Evolutionary conservation across 2,888 invertebrate species (phyloP).

Genomic region (Luperina testacea): DNA sequence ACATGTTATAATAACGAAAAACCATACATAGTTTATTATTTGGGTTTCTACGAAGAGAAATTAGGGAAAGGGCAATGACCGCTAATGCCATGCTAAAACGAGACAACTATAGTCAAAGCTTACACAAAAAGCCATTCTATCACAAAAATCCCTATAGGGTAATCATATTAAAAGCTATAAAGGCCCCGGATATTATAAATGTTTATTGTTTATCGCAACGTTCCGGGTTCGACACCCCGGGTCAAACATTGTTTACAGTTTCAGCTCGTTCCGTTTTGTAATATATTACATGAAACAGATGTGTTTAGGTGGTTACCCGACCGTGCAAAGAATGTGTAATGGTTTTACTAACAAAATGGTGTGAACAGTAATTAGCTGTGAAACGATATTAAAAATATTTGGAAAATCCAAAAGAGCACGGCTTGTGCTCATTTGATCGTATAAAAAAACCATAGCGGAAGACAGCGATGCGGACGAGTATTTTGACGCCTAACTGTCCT

Average conservation of each 20-base stretch:
- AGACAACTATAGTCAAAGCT: background rate
- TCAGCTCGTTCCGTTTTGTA: slow-evolving; percentile 47
- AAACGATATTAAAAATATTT: slow-evolving; percentile 16
- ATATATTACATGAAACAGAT: slow-evolving; percentile 56
- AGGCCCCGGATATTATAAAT: slow-evolving; percentile 42
- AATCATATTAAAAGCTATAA: slow-evolving; percentile 28
- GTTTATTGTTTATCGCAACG: slow-evolving; percentile 49
- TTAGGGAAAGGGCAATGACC: background rate
- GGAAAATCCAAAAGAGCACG: too few species aligned
- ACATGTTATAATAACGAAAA: background rate
- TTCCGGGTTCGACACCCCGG: slow-evolving; percentile 66
- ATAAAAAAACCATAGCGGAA: too few species aligned
- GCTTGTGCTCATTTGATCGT: too few species aligned
- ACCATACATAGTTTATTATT: background rate
- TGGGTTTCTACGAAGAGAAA: background rate
- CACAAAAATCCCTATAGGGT: background rate
- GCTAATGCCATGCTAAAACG: background rate
- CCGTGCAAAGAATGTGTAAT: slow-evolving; percentile 38
- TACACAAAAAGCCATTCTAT: background rate
- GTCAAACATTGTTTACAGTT: slow-evolving; percentile 61
- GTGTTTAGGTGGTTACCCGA: slow-evolving; percentile 46
- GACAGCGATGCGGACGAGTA: too few species aligned
- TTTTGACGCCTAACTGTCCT: too few species aligned
- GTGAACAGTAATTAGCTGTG: slow-evolving; percentile 17
- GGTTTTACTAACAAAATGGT: slow-evolving; percentile 32